phyloP scores from a whole-genome alignment of 1,140 invertebrate genomes.

The Diprion similis region DNA sequence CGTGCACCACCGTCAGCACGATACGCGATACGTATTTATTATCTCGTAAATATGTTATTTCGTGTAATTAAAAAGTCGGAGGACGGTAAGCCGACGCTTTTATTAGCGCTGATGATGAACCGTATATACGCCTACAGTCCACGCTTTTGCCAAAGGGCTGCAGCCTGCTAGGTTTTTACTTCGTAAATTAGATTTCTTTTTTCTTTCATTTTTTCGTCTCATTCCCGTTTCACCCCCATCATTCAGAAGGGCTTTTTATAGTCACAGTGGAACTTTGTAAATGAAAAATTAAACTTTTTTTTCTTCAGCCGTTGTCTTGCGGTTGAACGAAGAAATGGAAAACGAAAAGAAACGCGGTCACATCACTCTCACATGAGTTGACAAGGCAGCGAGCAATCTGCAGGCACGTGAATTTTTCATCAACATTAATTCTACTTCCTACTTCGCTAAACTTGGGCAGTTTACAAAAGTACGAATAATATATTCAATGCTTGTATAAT shows the following conservation, averaged over 20 bases:
- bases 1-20: background rate
- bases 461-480: no score
- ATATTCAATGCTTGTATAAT: no score
- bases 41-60: slow-evolving; percentile 8
- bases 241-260: background rate
- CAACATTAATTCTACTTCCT: no score
- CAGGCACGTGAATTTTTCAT: no score
- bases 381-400: no score
- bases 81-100: background rate
- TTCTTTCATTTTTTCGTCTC: background rate
- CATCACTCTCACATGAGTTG: no score
- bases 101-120: background rate
- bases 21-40: slow-evolving; percentile 4
- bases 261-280: background rate
- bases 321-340: no score
- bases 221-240: background rate
- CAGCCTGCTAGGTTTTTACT: background rate
- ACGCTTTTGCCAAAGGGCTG: no score
- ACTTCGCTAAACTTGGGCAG: no score
- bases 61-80: background rate
- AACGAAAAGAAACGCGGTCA: no score
- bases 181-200: background rate
- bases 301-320: no score
- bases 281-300: background rate
- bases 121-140: background rate